Evolutionary conservation across 1,140 invertebrate genomes (phyloP), one percentile per base, ranked within the genome.

Genomic region (Apis florea): DNA sequence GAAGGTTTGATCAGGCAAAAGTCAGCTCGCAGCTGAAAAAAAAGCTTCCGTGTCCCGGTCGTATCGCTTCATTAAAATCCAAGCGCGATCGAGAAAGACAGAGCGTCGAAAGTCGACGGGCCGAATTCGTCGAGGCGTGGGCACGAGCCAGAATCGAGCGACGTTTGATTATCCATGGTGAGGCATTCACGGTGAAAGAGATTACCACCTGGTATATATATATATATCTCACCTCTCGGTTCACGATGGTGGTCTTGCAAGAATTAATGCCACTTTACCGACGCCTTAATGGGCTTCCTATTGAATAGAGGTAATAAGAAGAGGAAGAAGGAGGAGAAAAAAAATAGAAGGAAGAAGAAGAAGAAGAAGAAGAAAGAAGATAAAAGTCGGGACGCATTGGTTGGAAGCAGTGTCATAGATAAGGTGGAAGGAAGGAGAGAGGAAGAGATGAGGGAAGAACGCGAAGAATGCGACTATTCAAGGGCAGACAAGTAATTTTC

Each of bases 221-320:
- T 40, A 40, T 79, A 63, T 86, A 82, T 53, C 64, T 84, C 63
- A 83, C 67, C 61, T 51, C 17, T 67, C 79, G 79, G 31, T 40
- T n/a, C 83, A 73, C 77, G 80, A 49, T 58, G 90, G 90, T 88
- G 89, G 90, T 91, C 89, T 83, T 79, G 84, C 83, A 79, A 86
- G 84, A 91, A 88, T 92, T 91, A 92, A 90, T 89, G 85, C 85
- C 84, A 77, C 88, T 82, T 90, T 91, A 89, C 89, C 87, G 83
- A 77, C 85, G 82, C 79, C 85, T 85, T 91, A 91, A 91, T 91
- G 84, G 85, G 58, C 21, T 15, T 49, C 26, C 49, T 21, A 49
- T 54, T 58, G 68, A 74, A 74, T 54, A 47, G 24, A 54, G 53
- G 69, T 24, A 73, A 68, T 72, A 63, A 83, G 51, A 74, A 40